Base-by-base conservation (phyloP, 2,888 invertebrate genomes). In the Empis livida region DNA sequence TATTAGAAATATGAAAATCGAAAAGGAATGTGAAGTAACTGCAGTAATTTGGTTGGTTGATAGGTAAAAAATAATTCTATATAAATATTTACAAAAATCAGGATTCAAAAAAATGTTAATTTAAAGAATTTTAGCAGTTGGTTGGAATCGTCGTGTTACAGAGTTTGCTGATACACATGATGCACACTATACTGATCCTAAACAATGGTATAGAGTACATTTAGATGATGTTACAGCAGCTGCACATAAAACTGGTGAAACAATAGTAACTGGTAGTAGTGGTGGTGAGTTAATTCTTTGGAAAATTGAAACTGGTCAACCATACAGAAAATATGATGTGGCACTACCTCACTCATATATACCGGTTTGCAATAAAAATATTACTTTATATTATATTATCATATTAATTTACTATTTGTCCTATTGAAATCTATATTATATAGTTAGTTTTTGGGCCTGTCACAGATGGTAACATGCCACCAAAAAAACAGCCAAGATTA, bases 281-380 rank as follows among this genome's bases (percentile, higher is more conserved):
- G 82, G 80, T 56, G 90, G 90, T 0, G 85, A 87, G 64, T 72
- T 91, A 43, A 71, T 89, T 20, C 73, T 91, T 54, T 90, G 90
- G 89, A 78, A 81, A 54, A 70, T 89, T 47, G 86, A 88, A 67
- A 88, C 87, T 0, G 86, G 86, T 0, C 83, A 86, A 61, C 79
- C 84, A 0, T 84, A 81, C 61, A 71, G 76, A 61, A 71, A 58
- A 35, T 61, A 61, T 46, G 59, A 59, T 53, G 69, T 71, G 1
- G 58, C 61, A 47, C 59, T 67, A 49, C 70, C 72, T 13, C 61
- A 50, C 10, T 51, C 58, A 31, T 71, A 69, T 45, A 59, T 67
- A 35, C 65, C 65, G 54, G 60, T 60, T 45, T 39, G 9, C 6
- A 20, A 2, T 11, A n/a, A 13, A 4, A 23, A 27, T 27, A 27